Percentiles rank a stretch among this genome's conserved stretches.
phyloP scores from a whole-genome alignment of 1,140 invertebrate genomes.

The Spodoptera frugiperda region DNA sequence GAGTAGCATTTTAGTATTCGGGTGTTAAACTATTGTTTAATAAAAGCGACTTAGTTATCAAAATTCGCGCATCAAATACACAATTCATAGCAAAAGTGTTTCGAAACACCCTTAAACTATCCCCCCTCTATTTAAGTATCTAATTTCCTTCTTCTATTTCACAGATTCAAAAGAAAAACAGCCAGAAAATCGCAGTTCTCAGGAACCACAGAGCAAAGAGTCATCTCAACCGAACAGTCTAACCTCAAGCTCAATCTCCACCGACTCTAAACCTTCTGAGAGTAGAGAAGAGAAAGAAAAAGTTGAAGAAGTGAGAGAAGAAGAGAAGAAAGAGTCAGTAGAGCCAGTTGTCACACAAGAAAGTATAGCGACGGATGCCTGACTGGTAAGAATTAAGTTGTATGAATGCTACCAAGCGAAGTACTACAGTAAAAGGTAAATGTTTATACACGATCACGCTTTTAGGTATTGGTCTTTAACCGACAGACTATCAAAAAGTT shows the following conservation, averaged over 20 bases:
- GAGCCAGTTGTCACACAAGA: slow-evolving; percentile 50
- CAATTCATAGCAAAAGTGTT: too few relatives aligned
- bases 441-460: slow-evolving; percentile 52
- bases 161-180: slow-evolving; percentile 73
- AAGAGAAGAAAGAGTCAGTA: slow-evolving; percentile 39
- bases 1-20: too few relatives aligned
- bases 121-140: not conserved
- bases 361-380: slow-evolving; percentile 71
- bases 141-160: too few relatives aligned
- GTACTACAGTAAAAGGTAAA: slow-evolving; percentile 65
- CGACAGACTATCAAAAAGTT: too few relatives aligned
- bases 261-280: slow-evolving; percentile 72
- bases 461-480: not conserved
- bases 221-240: slow-evolving; percentile 78
- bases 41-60: too few relatives aligned
- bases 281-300: slow-evolving; percentile 61
- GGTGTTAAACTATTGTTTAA: too few relatives aligned
- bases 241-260: slow-evolving; percentile 79
- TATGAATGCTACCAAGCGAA: slow-evolving; percentile 64
- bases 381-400: slow-evolving; percentile 70
- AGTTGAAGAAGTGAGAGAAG: slow-evolving; percentile 52
- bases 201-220: slow-evolving; percentile 79
- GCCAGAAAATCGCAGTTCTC: slow-evolving; percentile 69
- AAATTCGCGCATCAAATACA: too few relatives aligned
- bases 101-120: not conserved